Percentiles rank a stretch among this genome's conserved stretches.
phyloP scores from a whole-genome alignment of 2,888 invertebrate species.

The Endotricha flammealis region DNA sequence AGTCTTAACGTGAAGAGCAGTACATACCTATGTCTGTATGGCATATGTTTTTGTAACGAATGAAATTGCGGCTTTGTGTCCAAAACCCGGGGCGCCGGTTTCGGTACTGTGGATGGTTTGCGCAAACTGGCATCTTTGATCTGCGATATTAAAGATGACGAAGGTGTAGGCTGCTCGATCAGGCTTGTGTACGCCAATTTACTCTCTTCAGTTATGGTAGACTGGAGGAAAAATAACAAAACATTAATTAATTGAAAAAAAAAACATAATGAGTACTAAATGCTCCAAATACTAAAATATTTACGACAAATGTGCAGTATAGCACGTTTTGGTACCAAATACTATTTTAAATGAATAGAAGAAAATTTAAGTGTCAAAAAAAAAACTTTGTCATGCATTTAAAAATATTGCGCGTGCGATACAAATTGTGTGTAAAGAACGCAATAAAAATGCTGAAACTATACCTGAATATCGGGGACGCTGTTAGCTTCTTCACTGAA shows the following conservation, averaged over 20 bases:
- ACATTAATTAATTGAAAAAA: no score
- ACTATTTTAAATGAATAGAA: no score
- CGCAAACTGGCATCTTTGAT: constrained; percentile 29
- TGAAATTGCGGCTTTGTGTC: constrained; percentile 28
- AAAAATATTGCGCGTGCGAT: no score
- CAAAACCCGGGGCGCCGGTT: constrained; percentile 26
- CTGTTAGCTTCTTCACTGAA: constrained; percentile 93
- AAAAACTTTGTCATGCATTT: no score
- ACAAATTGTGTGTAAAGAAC: no score
- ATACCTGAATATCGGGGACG: constrained; percentile 93
- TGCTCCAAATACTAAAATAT: no score
- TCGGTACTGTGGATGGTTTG: constrained; percentile 31
- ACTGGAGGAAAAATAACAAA: constrained; percentile 77
- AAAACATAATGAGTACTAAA: no score
- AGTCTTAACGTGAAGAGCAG: no score
- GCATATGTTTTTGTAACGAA: constrained; percentile 38
- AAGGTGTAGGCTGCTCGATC: constrained; percentile 84
- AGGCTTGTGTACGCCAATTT: constrained; percentile 95
- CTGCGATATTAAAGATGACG: constrained; percentile 39
- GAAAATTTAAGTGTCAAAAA: no score
- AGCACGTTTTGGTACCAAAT: no score
- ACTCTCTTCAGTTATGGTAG: constrained; percentile 91
- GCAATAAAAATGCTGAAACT: no score
- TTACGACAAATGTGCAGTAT: no score
- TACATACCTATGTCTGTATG: constrained; percentile 25